Percentiles rank a stretch among this genome's conserved stretches.
phyloP scores from a whole-genome alignment of 2,888 invertebrate genomes.

The Ichneumoninae sp. region DNA sequence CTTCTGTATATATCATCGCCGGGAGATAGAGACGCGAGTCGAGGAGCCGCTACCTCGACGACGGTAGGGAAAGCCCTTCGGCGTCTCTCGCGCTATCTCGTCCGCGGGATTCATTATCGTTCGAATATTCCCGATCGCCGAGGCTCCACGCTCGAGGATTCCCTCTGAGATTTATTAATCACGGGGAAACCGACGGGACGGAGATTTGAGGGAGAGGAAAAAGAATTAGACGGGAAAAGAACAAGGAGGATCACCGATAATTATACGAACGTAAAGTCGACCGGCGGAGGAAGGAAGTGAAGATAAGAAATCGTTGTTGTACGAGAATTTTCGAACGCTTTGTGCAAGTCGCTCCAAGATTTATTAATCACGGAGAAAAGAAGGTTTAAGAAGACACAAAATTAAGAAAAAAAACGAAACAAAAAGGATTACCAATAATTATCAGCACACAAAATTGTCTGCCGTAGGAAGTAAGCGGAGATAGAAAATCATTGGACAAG shows the following conservation, averaged over 20 bases:
- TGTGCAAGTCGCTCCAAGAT: neutral
- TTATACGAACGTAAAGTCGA: neutral
- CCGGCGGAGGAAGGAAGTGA: neutral
- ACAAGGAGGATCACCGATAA: neutral
- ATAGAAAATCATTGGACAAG: no score
- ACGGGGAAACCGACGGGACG: neutral
- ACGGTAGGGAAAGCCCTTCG: constrained; percentile 14
- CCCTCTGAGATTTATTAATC: constrained; percentile 12
- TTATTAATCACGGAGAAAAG: neutral
- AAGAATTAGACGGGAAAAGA: neutral
- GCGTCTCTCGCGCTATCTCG: neutral
- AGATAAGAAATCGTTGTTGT: neutral
- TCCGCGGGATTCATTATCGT: constrained; percentile 29
- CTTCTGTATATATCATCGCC: neutral
- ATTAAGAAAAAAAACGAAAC: neutral
- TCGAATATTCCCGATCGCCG: constrained; percentile 4
- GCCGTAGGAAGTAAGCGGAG: no score
- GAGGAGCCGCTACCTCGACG: neutral
- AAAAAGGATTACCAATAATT: neutral
- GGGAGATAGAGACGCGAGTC: neutral
- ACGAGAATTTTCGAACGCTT: neutral
- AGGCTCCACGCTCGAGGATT: neutral
- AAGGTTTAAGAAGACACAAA: neutral
- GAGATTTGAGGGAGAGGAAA: neutral
- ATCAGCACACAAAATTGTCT: no score